Percentiles rank a stretch among this genome's conserved stretches.
phyloP scores from a whole-genome alignment of 2,113 vertebrate genomes.

The Bubalus kerabau region DNA sequence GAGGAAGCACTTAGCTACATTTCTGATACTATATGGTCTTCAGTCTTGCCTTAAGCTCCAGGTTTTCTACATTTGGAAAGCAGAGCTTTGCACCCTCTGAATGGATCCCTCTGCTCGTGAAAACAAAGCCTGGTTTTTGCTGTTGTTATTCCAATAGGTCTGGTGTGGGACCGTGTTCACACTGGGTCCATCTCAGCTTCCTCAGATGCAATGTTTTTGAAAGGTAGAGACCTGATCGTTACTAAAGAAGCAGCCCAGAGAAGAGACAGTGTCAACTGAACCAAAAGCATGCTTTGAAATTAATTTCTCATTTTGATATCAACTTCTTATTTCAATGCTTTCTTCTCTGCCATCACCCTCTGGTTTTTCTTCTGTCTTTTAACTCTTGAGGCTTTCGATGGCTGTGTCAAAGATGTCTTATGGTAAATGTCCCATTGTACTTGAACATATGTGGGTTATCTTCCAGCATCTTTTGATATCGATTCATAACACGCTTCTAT shows the following conservation, averaged over 20 bases:
- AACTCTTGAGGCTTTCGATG: not conserved
- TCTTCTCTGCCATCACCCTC: not conserved
- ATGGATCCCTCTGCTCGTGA: not conserved
- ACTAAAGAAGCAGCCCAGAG: not conserved
- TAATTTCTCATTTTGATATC: not conserved
- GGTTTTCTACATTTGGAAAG: not conserved
- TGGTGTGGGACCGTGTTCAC: not conserved
- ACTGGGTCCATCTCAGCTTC: not conserved
- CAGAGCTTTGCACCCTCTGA: not conserved
- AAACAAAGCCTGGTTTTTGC: not conserved
- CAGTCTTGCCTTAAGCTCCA: not conserved
- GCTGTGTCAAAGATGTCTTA: not conserved
- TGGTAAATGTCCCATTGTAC: not conserved
- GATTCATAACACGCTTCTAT: too few relatives aligned
- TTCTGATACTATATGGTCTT: fast-evolving
- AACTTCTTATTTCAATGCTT: not conserved
- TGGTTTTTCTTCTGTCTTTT: not conserved
- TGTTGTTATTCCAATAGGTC: not conserved
- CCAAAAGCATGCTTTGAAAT: not conserved
- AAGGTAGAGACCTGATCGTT: not conserved
- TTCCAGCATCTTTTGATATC: not conserved
- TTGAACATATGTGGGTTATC: not conserved
- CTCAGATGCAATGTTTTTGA: not conserved
- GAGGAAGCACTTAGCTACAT: not conserved
- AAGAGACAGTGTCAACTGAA: not conserved